Percentiles rank a stretch among this genome's conserved stretches.
These are phyloP conservation scores for Aepyceros melampus DNA, from an alignment of 2,113 vertebrate genomes.

Conservation along the genomic window DNA sequence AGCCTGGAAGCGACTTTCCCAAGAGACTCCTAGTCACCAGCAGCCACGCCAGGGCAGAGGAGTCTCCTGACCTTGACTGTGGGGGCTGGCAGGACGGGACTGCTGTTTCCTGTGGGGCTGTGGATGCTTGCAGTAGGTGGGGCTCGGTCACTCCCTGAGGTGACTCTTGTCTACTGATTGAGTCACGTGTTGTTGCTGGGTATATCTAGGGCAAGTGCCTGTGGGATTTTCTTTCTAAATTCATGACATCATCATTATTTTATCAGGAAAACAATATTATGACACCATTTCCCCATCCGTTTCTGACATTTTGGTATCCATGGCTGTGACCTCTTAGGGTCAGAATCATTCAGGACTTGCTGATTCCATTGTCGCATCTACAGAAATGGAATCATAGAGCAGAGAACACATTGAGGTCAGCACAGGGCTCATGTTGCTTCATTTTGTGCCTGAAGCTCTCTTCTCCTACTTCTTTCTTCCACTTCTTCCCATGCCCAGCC, in stretches of 20 bases:
- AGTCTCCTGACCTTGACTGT: neutral
- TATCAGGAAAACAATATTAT: neutral
- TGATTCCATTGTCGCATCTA: neutral
- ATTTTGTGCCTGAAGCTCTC: neutral
- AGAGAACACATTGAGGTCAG: neutral
- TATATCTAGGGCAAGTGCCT: neutral
- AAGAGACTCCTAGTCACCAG: neutral
- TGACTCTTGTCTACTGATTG: neutral
- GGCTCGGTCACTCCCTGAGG: neutral
- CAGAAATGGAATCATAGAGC: neutral
- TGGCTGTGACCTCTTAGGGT: neutral
- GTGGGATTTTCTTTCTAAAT: neutral
- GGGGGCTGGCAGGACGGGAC: neutral
- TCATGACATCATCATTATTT: neutral
- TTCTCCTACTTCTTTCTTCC: neutral
- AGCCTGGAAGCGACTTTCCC: neutral
- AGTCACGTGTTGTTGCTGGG: neutral
- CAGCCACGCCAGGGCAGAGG: neutral
- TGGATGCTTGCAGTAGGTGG: neutral
- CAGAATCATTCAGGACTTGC: neutral
- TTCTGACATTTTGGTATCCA: neutral
- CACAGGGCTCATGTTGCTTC: neutral
- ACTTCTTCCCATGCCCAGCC: neutral
- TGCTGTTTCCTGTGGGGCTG: neutral
- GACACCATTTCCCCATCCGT: neutral